These are phyloP conservation scores for Lichenostomus cassidix DNA, from an alignment of 2,113 vertebrate genomes.

Conservation along the genomic window DNA sequence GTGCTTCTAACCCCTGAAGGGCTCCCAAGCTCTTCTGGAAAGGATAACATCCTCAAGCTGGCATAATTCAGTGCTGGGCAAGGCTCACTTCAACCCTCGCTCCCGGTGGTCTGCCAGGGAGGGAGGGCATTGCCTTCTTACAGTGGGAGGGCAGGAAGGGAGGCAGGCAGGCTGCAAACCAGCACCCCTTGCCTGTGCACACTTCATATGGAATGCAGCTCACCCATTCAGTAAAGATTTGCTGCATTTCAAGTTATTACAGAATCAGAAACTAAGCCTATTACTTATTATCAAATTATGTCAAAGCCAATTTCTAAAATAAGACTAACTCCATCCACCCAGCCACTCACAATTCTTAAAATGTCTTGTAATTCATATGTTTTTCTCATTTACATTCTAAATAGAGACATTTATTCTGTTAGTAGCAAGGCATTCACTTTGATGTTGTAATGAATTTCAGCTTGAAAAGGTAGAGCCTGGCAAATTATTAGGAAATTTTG, in stretches of 20 bases:
- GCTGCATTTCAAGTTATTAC: neutral
- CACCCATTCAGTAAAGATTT: fast-evolving
- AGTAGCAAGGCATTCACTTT: neutral
- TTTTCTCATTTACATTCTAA: constrained; percentile 7
- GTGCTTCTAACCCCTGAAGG: neutral
- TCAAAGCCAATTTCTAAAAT: neutral
- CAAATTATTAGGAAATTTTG: neutral
- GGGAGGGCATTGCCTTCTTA: fast-evolving
- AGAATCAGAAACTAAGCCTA: neutral
- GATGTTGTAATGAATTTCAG: constrained; percentile 1
- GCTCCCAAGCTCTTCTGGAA: neutral
- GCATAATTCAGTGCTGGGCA: neutral
- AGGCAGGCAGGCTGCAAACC: neutral
- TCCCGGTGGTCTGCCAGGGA: fast-evolving
- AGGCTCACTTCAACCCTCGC: neutral
- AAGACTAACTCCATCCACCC: neutral
- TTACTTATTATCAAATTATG: neutral
- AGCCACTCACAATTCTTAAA: neutral
- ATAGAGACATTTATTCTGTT: neutral
- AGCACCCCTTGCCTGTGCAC: neutral
- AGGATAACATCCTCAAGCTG: neutral
- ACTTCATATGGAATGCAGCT: neutral
- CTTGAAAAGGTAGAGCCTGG: neutral
- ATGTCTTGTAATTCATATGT: neutral
- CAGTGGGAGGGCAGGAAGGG: neutral